A percentile compares a stretch with the other conserved stretches of the same genome.
phyloP scores from a whole-genome alignment of 2,113 vertebrate species.

The Bagarius yarrelli region DNA sequence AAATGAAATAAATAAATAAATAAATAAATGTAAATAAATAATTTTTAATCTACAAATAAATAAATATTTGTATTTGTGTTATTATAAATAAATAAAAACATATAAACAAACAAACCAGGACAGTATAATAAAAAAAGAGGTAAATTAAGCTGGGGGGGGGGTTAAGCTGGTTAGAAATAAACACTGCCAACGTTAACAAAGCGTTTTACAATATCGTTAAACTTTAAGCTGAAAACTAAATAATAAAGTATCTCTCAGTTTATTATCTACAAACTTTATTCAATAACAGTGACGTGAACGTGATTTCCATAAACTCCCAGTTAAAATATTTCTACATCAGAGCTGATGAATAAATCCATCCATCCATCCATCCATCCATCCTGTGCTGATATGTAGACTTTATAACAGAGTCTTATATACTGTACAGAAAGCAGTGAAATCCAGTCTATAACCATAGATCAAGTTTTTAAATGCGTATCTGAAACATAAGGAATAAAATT shows the following conservation, averaged over 20 bases:
- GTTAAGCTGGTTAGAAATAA: too few species aligned
- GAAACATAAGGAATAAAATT: background rate
- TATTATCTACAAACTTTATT: too few species aligned
- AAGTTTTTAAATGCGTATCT: background rate
- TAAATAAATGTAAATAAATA: too few species aligned
- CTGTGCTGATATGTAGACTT: conserved; percentile 43
- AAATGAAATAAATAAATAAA: too few species aligned
- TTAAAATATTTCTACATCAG: conserved; percentile 31
- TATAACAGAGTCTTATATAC: conserved; percentile 19
- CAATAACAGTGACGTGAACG: conserved; percentile 56
- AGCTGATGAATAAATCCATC: conserved; percentile 22
- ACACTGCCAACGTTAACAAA: background rate
- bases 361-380: too few species aligned
- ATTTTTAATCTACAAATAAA: too few species aligned
- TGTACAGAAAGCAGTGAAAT: background rate
- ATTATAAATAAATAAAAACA: too few species aligned
- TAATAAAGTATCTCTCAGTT: too few species aligned
- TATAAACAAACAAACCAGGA: too few species aligned
- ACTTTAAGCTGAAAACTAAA: background rate
- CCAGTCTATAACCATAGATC: too few species aligned
- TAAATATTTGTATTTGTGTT: too few species aligned
- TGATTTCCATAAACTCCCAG: conserved; percentile 36
- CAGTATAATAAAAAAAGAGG: background rate
- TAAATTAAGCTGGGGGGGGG: too few species aligned
- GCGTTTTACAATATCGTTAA: background rate